Conservation (phyloP, 1,140 invertebrate genomes). For the Magallana ariakensis region DNA sequence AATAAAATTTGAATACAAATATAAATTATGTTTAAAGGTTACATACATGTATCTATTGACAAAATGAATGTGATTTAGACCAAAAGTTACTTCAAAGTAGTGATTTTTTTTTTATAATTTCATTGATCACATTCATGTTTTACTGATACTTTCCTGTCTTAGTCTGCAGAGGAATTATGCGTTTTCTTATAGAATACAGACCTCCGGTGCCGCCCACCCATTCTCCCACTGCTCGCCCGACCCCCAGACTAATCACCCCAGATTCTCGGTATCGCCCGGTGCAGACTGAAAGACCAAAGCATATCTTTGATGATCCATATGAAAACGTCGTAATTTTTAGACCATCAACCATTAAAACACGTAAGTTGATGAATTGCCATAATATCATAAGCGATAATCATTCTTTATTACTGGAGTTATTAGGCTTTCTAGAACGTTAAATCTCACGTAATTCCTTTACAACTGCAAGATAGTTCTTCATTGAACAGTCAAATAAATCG, state of each 20-base stretch:
- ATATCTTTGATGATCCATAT: neutral
- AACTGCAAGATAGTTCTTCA: neutral
- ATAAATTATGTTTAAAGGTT: too few species aligned
- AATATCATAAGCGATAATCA: neutral
- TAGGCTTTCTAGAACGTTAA: neutral
- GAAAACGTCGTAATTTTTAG: neutral
- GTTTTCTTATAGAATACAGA: neutral
- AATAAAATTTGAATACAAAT: too few species aligned
- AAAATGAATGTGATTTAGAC: too few species aligned
- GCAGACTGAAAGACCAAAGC: neutral
- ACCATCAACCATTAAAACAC: conserved; percentile 22
- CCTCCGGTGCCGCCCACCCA: neutral
- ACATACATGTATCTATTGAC: too few species aligned
- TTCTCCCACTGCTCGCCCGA: neutral
- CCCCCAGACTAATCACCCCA: neutral
- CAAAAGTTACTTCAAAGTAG: neutral
- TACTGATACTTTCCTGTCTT: neutral
- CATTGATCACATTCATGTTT: neutral
- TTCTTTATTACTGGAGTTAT: neutral
- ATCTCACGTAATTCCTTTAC: neutral
- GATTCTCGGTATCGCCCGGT: neutral
- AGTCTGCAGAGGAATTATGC: neutral
- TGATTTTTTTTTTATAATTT: neutral
- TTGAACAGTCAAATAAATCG: neutral
- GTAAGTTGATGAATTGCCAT: neutral